Evolutionary conservation across 2,113 vertebrate genomes (phyloP), one percentile per base, ranked within the genome.

Genomic region (Brachyistius frenatus): DNA sequence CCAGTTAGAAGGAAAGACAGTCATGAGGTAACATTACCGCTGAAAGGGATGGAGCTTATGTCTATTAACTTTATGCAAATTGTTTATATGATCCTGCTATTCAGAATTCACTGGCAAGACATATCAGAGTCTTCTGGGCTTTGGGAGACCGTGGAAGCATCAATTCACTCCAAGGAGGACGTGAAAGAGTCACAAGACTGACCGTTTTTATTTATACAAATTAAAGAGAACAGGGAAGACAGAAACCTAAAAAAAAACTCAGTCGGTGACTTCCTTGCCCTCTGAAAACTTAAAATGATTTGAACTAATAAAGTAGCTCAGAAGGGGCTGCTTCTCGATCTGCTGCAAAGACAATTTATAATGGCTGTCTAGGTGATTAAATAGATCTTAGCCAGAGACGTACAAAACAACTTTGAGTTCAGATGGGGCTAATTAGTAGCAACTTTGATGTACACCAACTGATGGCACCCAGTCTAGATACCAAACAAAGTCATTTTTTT

Each of bases 41-140:
- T 68, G 66, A 14, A 66, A 62, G 50, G 58, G 58, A 60, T 37
- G 39, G 3, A 56, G 53, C 54, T 57, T 6, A 54, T 5, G 23
- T 80, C 55, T 74, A 83, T 83, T 81, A 61, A 80, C 66, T 57
- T 66, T 32, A 78, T 87, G 76, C 66, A 82, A 76, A 88, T 88
- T 41, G 60, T 63, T 63, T 52, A 63, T 36, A 66, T 74, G 66
- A 76, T 80, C 58, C 58, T 33, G 50, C 63, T 73, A 33, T 70
- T 82, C 44, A 68, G 54, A 73, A 73, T 54, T 81, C 67, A 84
- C 35, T 67, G 76, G 39, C 39, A 37, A 67, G 69, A 68, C 55
- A 73, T 33, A 60, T 39, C 37, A 47, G 37, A 30, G 57, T 49
- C 58, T 53, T 39, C 9, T 49, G 39, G 36, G 46, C 16, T 81